Evolutionary conservation across 1,140 invertebrate genomes (phyloP), one percentile per base, ranked within the genome.

Genomic region (Rhyacophila brunnea): DNA sequence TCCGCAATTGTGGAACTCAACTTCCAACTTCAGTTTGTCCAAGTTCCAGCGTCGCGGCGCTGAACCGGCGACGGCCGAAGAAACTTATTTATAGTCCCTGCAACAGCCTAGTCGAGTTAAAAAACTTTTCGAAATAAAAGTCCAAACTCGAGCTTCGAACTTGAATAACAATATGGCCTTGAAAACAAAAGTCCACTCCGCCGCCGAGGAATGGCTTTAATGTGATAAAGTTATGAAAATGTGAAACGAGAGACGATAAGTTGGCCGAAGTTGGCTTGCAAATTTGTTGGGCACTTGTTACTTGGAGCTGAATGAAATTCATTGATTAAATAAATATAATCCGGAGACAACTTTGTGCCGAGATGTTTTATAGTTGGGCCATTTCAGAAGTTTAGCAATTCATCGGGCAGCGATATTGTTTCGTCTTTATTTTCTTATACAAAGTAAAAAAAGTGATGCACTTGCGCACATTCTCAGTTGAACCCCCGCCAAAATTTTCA

Each of bases 151-250:
- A 56, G 48, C 52, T 60, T 64, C 62, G 62, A 64, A 64, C 62
- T 64, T 64, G 62, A 64, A 64, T 64, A 64, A 64, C 62, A 64
- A 64, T 64, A 60, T 56, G 62, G 49, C 62, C 62, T 64, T 64
- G 62, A 60, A 59, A 60, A 64, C 62, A 64, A 64, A 64, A 64
- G 62, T 60, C 62, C 53, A 53, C 45, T 35, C 13, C 19, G 57
- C 7, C 42, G 20, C 14, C 46, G 40, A 14, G n/a, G 43, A 18
- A 9, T 36, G 15, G 35, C 56, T 49, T 64, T 64, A 64, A 64
- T 64, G 62, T 58, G 53, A 47, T 59, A 56, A 64, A 64, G 57
- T 64, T 64, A 64, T 64, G 62, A 55, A 64, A 60, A 64, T 52
- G 44, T 58, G 23, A 13, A 28, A 23, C 23, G 23, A 3, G 23